Conservation (phyloP, 2,797 vertebrate genomes). For the Sebastes jordani region DNA sequence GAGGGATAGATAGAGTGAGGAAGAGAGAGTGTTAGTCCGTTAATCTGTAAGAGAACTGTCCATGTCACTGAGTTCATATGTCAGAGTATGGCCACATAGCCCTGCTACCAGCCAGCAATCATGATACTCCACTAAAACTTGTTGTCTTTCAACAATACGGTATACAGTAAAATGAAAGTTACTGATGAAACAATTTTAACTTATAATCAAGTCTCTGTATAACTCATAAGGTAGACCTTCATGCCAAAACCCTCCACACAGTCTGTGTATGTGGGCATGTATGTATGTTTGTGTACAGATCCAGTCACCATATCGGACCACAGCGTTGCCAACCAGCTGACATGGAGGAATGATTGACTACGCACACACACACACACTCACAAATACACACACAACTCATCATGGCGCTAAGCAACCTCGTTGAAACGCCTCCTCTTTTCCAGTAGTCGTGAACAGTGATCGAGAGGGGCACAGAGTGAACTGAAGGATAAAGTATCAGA, state of each 20-base stretch:
- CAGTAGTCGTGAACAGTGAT: slow-evolving; percentile 5
- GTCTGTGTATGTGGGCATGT: slow-evolving; percentile 4
- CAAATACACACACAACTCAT: slow-evolving; percentile 57
- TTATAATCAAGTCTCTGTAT: background rate
- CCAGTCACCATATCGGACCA: slow-evolving; percentile 35
- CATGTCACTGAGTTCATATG: background rate
- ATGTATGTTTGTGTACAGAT: slow-evolving; percentile 1
- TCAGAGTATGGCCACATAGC: background rate
- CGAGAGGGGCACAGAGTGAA: background rate
- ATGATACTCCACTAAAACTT: background rate
- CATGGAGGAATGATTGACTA: slow-evolving; percentile 26
- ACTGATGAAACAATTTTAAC: background rate
- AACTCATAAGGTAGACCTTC: background rate
- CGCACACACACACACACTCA: background rate
- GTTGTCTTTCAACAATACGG: background rate
- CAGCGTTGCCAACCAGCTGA: slow-evolving; percentile 27
- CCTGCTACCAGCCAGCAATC: background rate
- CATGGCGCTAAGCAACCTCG: slow-evolving; percentile 59
- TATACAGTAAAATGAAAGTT: background rate
- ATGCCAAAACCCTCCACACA: background rate
- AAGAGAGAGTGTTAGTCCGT: background rate
- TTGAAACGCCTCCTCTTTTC: slow-evolving; percentile 16
- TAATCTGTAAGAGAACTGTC: background rate
- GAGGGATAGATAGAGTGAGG: background rate
- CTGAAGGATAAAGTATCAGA: background rate